Conservation (phyloP, 1,140 invertebrate genomes). For the Drosophila subpulchrella region DNA sequence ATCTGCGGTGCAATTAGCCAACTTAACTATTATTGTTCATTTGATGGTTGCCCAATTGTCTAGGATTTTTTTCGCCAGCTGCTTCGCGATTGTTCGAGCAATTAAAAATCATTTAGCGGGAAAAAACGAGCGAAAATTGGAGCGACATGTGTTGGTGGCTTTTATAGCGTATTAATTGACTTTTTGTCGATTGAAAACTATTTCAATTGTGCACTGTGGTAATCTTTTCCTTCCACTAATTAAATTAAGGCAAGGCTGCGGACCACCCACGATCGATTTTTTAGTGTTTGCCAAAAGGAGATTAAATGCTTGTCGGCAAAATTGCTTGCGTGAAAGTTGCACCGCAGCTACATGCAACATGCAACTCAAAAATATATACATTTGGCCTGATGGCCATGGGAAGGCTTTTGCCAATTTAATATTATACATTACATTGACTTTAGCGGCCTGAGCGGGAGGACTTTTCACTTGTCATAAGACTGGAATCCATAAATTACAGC, state of each 20-base stretch:
- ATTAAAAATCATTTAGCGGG: slow-evolving; percentile 57
- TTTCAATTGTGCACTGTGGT: slow-evolving; percentile 51
- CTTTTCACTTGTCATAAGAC: slow-evolving; percentile 66
- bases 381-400: slow-evolving; percentile 10
- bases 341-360: slow-evolving; percentile 9
- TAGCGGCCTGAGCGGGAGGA: slow-evolving; percentile 31
- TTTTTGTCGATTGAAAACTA: slow-evolving; percentile 71
- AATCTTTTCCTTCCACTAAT: slow-evolving; percentile 54
- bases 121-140: slow-evolving; percentile 34
- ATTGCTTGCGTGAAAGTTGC: slow-evolving; percentile 70
- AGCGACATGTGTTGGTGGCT: slow-evolving; percentile 45
- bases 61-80: slow-evolving; percentile 39
- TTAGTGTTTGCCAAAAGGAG: slow-evolving; percentile 15
- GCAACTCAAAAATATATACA: background rate
- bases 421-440: slow-evolving; percentile 66
- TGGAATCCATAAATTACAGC: slow-evolving; percentile 9
- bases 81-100: slow-evolving; percentile 38
- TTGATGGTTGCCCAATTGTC: slow-evolving; percentile 32
- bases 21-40: slow-evolving; percentile 32
- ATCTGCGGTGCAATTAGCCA: slow-evolving; percentile 52
- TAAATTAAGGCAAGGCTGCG: slow-evolving; percentile 57
- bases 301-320: slow-evolving; percentile 44
- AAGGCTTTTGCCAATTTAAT: slow-evolving; percentile 46
- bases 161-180: slow-evolving; percentile 60
- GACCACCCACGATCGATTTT: slow-evolving; percentile 28